Evolutionary conservation across 2,113 vertebrate species (phyloP).

Genomic region (Dunckerocampus dactyliophorus): DNA sequence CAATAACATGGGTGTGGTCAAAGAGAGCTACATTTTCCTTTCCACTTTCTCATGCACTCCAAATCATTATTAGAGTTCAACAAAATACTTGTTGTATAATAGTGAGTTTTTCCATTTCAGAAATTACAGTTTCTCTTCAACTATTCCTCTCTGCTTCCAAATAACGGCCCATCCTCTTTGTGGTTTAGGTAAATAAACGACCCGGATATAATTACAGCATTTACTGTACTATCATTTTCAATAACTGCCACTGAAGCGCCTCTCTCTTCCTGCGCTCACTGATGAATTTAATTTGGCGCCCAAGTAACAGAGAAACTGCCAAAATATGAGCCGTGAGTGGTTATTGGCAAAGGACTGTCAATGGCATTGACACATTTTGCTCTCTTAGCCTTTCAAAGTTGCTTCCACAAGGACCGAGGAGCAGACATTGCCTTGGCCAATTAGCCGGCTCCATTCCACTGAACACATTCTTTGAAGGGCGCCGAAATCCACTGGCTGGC

Average conservation of each 20-base stretch:
- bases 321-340: background rate
- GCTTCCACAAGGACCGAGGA: background rate
- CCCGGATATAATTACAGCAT: too few relatives aligned
- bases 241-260: background rate
- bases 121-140: too few relatives aligned
- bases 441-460: conserved; percentile 3
- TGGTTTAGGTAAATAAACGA: background rate
- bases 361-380: background rate
- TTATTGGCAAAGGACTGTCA: background rate
- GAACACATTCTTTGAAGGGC: background rate
- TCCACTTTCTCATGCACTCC: too few relatives aligned
- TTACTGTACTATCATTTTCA: conserved; percentile 8
- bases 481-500: background rate
- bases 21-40: too few relatives aligned
- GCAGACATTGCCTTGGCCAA: conserved; percentile 3
- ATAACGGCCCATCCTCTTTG: too few relatives aligned
- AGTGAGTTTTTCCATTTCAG: too few relatives aligned
- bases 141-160: too few relatives aligned
- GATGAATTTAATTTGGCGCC: conserved; percentile 14
- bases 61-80: too few relatives aligned
- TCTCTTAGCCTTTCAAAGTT: conserved; percentile 1
- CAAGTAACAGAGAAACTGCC: background rate
- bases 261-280: conserved; percentile 19
- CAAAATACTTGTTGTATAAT: too few relatives aligned
- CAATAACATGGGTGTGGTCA: too few relatives aligned